Base-by-base conservation (phyloP, 2,797 vertebrate species). In the Petrocephalus schoutedeni region DNA sequence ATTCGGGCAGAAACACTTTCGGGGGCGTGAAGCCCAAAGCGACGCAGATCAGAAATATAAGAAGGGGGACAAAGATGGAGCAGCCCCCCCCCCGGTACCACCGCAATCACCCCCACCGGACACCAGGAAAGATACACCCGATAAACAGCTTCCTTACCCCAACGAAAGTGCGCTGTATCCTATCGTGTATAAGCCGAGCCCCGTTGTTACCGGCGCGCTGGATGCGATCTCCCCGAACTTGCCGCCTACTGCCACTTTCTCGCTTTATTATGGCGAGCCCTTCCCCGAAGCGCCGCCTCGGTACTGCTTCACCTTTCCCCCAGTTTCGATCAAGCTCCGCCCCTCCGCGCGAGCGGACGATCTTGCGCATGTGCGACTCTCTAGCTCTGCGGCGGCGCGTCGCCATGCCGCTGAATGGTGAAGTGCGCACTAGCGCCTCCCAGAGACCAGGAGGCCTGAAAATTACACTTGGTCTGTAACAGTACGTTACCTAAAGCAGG, bases 241-340 rank as follows among this genome's bases (percentile, higher is more conserved):
- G 71, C 41, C 16, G 41, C 74, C 41, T 21, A 12, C 16, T 6
- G 7, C 3, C 41, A n/a, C 41, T 49, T 16, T 57, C 74, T 21
- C 74, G 41, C 6, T 80, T 80, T 80, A 49, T 80, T 80, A 80
- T n/a, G 19, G 6, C 19, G 16, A 8, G 71, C 16, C 14, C 0
- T 45, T n/a, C 28, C 16, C 19, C 16, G 71, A 21, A 77, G 71
- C 36, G 19, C 71, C 71, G 71, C 71, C 71, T 36, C 71, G 74
- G 41, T n/a, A 9, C 41, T 9, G 74, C 36, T 80, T 80, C 74
- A 80, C 74, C 74, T 80, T 80, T 80, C 74, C 74, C 74, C 74
- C 19, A 80, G 6, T 80, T 80, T 80, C 74, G 74, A n/a, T 49
- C 45, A 45, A 41, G n/a, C 41, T n/a, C 74, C 74, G 36, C 74